These are phyloP conservation scores for Troides aeacus DNA, from an alignment of 2,888 invertebrate species.

Conservation along the genomic window DNA sequence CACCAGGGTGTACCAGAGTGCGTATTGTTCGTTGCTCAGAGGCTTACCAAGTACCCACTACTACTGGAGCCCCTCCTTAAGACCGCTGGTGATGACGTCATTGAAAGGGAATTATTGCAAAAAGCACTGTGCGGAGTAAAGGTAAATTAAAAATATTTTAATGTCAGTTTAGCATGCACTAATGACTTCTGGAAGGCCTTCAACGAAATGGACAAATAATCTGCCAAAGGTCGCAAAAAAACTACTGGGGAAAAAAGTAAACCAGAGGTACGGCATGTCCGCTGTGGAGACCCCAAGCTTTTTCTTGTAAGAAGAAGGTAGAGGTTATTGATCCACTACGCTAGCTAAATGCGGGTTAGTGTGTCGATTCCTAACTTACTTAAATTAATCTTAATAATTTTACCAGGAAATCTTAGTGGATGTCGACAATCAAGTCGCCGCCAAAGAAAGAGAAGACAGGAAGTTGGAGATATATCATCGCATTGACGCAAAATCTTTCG, in stretches of 20 bases:
- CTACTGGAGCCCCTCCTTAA: constrained; percentile 95
- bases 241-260: too few relatives aligned
- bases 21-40: constrained; percentile 95
- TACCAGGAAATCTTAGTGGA: constrained; percentile 89
- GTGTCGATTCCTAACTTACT: too few relatives aligned
- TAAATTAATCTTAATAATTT: constrained; percentile 3
- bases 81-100: constrained; percentile 89
- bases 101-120: constrained; percentile 89
- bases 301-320: background rate
- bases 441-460: constrained; percentile 92
- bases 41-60: constrained; percentile 96
- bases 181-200: too few relatives aligned
- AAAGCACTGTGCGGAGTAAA: constrained; percentile 90
- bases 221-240: too few relatives aligned
- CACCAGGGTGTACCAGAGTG: constrained; percentile 93
- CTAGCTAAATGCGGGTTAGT: too few relatives aligned
- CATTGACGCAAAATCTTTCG: constrained; percentile 95
- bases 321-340: background rate
- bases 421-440: constrained; percentile 95
- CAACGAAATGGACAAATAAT: too few relatives aligned
- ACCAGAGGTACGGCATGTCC: too few relatives aligned
- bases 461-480: constrained; percentile 95
- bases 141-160: constrained; percentile 50
- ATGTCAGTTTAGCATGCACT: too few relatives aligned
- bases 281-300: too few relatives aligned